Evolutionary conservation across 2,888 invertebrate genomes (phyloP).

Genomic region (Pristionchus japonicus): DNA sequence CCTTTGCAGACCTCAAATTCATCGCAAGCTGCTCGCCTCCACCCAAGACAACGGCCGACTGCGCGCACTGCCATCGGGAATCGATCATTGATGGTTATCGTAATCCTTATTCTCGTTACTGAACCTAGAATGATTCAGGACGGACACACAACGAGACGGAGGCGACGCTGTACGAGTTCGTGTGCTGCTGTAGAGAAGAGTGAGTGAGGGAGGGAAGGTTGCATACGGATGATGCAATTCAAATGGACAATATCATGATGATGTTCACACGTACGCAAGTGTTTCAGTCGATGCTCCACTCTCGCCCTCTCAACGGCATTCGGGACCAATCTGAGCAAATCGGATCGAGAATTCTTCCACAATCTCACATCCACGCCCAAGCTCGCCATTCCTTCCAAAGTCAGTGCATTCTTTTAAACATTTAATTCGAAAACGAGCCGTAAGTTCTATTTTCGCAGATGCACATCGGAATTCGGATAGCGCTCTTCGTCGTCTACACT

Average conservation of each 20-base stretch:
- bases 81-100: slow-evolving; percentile 17
- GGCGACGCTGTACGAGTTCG: not conserved
- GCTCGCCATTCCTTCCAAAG: not conserved
- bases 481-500: not conserved
- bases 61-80: not conserved
- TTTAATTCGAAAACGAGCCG: not conserved
- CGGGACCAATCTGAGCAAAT: not conserved
- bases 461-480: not conserved
- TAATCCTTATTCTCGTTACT: not conserved
- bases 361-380: not conserved
- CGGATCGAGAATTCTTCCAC: not conserved
- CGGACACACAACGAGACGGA: not conserved
- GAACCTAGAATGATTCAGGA: not conserved
- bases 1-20: slow-evolving; percentile 3
- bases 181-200: not conserved
- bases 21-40: not conserved
- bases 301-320: not conserved
- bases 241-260: not conserved
- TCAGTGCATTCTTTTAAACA: not conserved
- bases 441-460: not conserved
- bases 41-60: not conserved
- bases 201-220: too few relatives aligned
- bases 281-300: not conserved
- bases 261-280: not conserved
- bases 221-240: too few relatives aligned